These are phyloP conservation scores for Microcebus murinus DNA, from an alignment of 2,113 vertebrate species.

Conservation along the genomic window DNA sequence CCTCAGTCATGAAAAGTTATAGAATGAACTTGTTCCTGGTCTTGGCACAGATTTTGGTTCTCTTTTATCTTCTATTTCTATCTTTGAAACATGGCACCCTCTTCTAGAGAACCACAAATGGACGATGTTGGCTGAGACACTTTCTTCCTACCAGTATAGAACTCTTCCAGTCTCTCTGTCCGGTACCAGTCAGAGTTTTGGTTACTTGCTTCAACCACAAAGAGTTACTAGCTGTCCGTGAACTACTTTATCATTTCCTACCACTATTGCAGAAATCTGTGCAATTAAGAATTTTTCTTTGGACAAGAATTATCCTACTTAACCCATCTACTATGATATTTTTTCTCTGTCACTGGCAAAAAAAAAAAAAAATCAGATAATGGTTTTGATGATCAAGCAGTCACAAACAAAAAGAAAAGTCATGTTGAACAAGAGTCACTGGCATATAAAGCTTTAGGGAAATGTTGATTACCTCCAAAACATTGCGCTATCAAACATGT, in stretches of 20 bases:
- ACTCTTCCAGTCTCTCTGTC: background rate
- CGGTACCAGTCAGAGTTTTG: background rate
- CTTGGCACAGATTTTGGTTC: background rate
- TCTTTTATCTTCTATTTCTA: background rate
- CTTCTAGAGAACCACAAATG: background rate
- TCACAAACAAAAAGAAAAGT: background rate
- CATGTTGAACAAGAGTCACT: background rate
- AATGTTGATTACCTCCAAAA: background rate
- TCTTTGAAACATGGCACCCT: background rate
- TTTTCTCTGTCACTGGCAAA: background rate
- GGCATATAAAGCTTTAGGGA: background rate
- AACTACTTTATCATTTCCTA: background rate
- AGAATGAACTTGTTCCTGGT: background rate
- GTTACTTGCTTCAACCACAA: background rate
- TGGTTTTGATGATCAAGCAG: conserved; percentile 1
- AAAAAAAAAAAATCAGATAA: background rate
- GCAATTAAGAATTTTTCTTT: conserved; percentile 21
- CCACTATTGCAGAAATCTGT: background rate
- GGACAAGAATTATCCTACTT: background rate
- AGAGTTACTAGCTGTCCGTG: background rate
- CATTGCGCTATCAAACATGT: background rate
- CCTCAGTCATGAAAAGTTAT: background rate
- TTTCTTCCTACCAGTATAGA: background rate
- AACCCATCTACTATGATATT: background rate
- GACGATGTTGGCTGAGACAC: fast-evolving